Evolutionary conservation across 2,113 vertebrate genomes (phyloP), one percentile per base, ranked within the genome.

Genomic region (Carassius gibelio): DNA sequence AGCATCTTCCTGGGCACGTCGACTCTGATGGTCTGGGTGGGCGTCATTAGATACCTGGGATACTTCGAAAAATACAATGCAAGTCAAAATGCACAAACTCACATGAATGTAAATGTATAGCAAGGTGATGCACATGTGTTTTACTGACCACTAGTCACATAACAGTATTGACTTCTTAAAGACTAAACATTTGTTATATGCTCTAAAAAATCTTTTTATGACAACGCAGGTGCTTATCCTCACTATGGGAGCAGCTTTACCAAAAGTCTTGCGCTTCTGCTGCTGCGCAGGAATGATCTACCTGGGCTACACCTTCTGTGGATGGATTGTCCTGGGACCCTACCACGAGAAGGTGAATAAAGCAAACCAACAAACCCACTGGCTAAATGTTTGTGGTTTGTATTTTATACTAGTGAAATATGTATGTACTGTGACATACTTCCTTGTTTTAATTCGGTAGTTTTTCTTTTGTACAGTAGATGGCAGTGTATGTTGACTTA

Each of bases 241-340:
- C 88, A 99, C 98, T 0, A 98, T 99, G 98, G 96, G 95, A 85
- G 97, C 96, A 1, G 98, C 98, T 0, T 88, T 99, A 75, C 97
- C 97, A 0, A 99, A 99, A 84, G 98, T 99, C 0, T 93, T 99
- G 5, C 94, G 98, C 78, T 99, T 99, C 91, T 98, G 97, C 66
- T 99, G 97, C 78, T 99, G 98, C 86, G 98, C 98, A 4, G 97
- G 98, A 2, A 99, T 99, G 97, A 98, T 99, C 88, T 99, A 99
- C 82, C 95, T 99, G 6, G 98, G 98, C 14, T 99, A 99, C 89
- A 99, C 96, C 0, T 99, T 99, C 94, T 99, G 98, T 45, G 98
- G 98, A 0, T 99, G 98, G 98, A 98, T 99, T 11, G 98, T 99
- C 26, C 90, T 99, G 52, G 98, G 98, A 13, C 98, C 98, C 0